phyloP scores from a whole-genome alignment of 1,140 invertebrate species.

The Wasmannia auropunctata region DNA sequence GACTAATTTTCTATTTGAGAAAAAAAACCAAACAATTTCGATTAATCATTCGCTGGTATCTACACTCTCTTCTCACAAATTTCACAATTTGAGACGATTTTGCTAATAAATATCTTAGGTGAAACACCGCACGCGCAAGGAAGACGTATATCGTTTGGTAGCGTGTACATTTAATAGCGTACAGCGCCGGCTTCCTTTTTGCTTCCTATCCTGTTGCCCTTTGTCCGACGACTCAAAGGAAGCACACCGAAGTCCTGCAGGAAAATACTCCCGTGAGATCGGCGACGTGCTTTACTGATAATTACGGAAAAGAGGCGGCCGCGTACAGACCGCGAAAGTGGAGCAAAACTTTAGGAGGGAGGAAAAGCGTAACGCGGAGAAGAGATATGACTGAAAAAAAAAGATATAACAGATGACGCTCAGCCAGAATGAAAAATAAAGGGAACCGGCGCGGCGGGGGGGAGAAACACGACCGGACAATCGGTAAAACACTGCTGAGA shows the following conservation, averaged over 20 bases:
- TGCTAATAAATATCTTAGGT: conserved; percentile 14
- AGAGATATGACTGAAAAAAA: background rate
- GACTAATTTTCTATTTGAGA: background rate
- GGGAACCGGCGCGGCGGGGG: background rate
- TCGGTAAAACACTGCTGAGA: background rate
- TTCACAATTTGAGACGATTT: background rate
- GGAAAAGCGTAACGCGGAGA: background rate
- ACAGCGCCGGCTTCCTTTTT: conserved; percentile 28
- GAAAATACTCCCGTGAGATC: conserved; percentile 61
- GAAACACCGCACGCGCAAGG: background rate
- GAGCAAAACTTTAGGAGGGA: background rate
- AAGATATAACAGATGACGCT: background rate
- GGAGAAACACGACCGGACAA: background rate
- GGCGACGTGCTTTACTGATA: conserved; percentile 33
- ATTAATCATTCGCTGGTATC: background rate
- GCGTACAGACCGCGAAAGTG: conserved; percentile 1
- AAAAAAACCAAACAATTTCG: background rate
- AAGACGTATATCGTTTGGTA: conserved; percentile 15
- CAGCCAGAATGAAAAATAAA: too few relatives aligned
- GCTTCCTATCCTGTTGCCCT: conserved; percentile 21
- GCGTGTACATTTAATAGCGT: conserved; percentile 57
- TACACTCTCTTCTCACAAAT: background rate
- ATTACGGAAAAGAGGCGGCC: conserved; percentile 21
- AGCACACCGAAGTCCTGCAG: conserved; percentile 46
- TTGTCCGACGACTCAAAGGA: conserved; percentile 62